Evolutionary conservation across 1,140 invertebrate genomes (phyloP), one percentile per base, ranked within the genome.

Genomic region (Chrysopa pallens): DNA sequence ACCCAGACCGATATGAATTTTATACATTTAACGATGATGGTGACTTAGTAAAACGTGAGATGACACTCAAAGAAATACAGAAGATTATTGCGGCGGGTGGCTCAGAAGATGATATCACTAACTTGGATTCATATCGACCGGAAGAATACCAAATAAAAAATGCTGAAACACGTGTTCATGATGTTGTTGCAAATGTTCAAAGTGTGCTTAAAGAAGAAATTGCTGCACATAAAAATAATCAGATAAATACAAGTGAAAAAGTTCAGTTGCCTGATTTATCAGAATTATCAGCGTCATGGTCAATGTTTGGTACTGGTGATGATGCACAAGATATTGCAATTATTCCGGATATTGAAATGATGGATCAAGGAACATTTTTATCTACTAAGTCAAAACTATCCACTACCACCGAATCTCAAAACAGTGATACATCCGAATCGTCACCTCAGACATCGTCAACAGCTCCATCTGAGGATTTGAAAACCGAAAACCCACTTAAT

Each of bases 61-160:
- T 87, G 84, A 84, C 80, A 27, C 63, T 84, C 49, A 69, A 82
- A 50, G 80, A 87, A 62, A 86, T 87, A 43, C 80, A 84, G 55
- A 76, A 77, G 36, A 78, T 87, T 41, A 82, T 86, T 28, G 83
- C 83, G 1, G 77, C 74, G 23, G 80, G 80, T 4, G 78, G 81
- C 48, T 72, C 74, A 42, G 74, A 77, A 42, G 63, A 67, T 43
- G 62, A 64, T 33, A 6, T 12, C 3, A 33, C 31, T 39, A 11
- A 31, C 36, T 39, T 23, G 5, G 5, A 23, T 23, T 23, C 17
- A 23, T 23, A 17, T 40, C 38, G 46, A 12, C 38, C 46, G 3
- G 42, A 42, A 36, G 43, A 40, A n/a, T 39, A 29, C 9, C 50
- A 42, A 35, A 45, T 44, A 6, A 29, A 15, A 29, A 8, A 40